These are phyloP conservation scores for Conops quadrifasciatus DNA, from an alignment of 2,888 invertebrate genomes.

Conservation along the genomic window DNA sequence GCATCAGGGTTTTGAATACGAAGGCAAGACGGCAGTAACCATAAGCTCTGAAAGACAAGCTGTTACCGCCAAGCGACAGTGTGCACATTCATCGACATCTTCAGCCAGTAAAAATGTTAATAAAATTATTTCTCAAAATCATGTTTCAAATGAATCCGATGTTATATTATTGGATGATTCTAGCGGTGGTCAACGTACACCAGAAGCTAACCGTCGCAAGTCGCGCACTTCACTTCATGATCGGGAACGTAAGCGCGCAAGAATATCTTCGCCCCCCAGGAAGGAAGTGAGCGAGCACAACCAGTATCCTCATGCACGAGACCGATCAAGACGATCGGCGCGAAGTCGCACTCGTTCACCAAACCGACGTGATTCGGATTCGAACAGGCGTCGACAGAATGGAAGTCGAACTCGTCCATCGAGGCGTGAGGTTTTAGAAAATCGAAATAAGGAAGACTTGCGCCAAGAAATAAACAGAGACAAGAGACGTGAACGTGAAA, in stretches of 20 bases:
- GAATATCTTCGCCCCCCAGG: conserved; percentile 31
- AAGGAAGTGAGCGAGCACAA: conserved; percentile 39
- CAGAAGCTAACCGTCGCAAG: conserved; percentile 55
- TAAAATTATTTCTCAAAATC: conserved; percentile 60
- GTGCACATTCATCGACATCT: conserved; percentile 47
- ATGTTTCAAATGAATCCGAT: conserved; percentile 66
- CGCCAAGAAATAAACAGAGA: conserved; percentile 66
- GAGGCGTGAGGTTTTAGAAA: conserved; percentile 65
- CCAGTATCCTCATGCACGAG: conserved; percentile 38
- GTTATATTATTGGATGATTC: conserved; percentile 75
- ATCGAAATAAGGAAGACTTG: conserved; percentile 63
- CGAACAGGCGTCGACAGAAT: conserved; percentile 41
- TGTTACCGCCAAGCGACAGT: conserved; percentile 29
- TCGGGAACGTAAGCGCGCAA: conserved; percentile 37
- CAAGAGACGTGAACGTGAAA: conserved; percentile 66
- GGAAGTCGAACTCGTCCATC: conserved; percentile 54
- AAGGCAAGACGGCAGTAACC: not conserved
- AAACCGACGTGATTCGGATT: conserved; percentile 37
- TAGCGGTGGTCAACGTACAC: conserved; percentile 70
- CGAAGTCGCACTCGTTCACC: conserved; percentile 48
- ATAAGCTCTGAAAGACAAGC: conserved; percentile 10
- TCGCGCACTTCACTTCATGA: conserved; percentile 37
- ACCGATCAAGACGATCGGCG: conserved; percentile 36
- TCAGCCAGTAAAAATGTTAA: conserved; percentile 63
- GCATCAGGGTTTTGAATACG: not conserved